Evolutionary conservation across 2,888 invertebrate species (phyloP), one percentile per base, ranked within the genome.

Genomic region (Lepidocyrtinus sp.): DNA sequence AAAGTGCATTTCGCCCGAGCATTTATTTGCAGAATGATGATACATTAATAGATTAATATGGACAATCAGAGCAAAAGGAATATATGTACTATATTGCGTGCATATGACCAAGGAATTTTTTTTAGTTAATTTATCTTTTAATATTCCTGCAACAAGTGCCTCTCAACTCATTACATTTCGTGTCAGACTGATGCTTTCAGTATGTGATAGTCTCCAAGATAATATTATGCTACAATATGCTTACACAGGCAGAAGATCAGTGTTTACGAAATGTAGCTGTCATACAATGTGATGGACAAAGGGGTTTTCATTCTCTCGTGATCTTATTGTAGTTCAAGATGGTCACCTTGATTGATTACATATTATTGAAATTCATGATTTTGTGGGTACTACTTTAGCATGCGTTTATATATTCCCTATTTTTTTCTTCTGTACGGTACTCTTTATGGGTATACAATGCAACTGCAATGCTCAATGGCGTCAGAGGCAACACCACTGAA

Each of bases 271-370:
- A 78, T 73, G 63, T 27, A 63, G 26, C 78, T 78, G 78, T 73
- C 78, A 78, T 72, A 73, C 67, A 68, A 67, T 72, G 77, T 78
- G 78, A 78, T 73, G 78, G 78, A 78, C 78, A 78, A 78, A 78
- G 68, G 68, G 73, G 36, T 55, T 55, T 55, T 55, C 55, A 15
- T n/a, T n/a, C 55, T 55, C n/a, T 65, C 65, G n/a, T n/a, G n/a
- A n/a, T n/a, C 70, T 70, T 21, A 59, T 73, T 63, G 61, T 17
- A 65, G 73, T 55, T 59, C 69, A 73, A n/a, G 55, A 55, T 55
- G 55, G 79, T 78, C 69, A 69, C 79, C 79, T 79, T 79, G 79
- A 79, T 79, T 79, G 79, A 79, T 79, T 74, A 26, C 59, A 27
- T 67, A 55, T 55, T 55, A 55, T 55, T 55, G 55, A 55, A 55